Conservation (phyloP, 2,888 invertebrate species). For the Idaea biselata region DNA sequence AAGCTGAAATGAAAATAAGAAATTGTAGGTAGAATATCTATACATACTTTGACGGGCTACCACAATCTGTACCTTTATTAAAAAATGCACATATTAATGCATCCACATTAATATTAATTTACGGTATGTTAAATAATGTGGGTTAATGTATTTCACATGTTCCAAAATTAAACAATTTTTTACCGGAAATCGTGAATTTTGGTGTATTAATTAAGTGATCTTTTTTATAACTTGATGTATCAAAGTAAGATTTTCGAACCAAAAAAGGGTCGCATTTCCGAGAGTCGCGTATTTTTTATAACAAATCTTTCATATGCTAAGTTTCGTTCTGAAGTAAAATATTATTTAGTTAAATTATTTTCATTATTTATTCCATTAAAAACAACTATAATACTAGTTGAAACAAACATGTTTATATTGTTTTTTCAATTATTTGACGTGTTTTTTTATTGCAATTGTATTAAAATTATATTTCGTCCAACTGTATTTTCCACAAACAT, state of each 20-base stretch:
- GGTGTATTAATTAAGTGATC: neutral
- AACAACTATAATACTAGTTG: no score
- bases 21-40: no score
- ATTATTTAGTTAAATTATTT: no score
- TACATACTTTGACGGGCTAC: neutral
- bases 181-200: neutral
- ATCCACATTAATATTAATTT: neutral
- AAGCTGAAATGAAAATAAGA: no score
- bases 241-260: no score
- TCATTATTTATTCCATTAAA: no score
- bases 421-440: no score
- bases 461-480: neutral
- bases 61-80: neutral
- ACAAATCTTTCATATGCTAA: no score
- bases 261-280: no score
- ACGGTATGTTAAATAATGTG: neutral
- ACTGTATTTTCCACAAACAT: constrained; percentile 29
- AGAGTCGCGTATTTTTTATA: no score
- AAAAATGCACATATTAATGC: neutral
- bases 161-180: neutral
- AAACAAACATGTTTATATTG: no score
- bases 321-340: no score
- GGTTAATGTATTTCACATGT: neutral
- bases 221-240: neutral
- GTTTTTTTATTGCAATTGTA: neutral